Base-by-base conservation (phyloP, 2,113 vertebrate genomes). In the Clarias macrocephalus region DNA sequence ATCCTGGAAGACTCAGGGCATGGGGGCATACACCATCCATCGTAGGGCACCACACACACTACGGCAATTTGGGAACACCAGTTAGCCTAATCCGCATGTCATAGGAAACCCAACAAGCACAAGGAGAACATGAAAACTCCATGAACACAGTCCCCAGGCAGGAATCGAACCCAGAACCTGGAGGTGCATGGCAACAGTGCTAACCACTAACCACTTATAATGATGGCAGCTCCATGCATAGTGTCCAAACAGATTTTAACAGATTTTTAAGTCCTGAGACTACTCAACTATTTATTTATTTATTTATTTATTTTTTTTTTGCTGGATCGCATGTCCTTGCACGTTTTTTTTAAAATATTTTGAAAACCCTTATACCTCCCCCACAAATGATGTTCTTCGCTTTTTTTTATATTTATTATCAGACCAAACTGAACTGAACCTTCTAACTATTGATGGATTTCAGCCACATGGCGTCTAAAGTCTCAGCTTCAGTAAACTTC, bases 381-480 rank as follows among this genome's bases (percentile, higher is more conserved):
- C 37, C 28, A 13, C 8, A 79, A 79, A 56, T 30, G 1, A 79
- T 30, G 25, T 68, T 54, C 89, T 91, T 87, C 88, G 7, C 3
- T n/a, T n/a, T n/a, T n/a, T n/a, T n/a, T n/a, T 83, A 87, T 48
- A 83, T 84, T 76, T 88, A 90, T 88, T 85, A 85, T 56, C 82
- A 11, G 66, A 73, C 89, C 52, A 85, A 70, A 65, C 30, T 42
- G 60, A 8, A 65, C 30, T 48, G 8, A 23, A 11, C n/a, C 52
- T 85, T 1, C 37, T 11, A 8, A 79, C 12, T n/a, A 68, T 8
- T 37, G 42, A 56, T 23, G 33, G 5, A 33, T 28, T 87, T 25
- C 8, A 60, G 59, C 89, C 80, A 62, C 72, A 85, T 57, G 89
- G 88, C 0, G 76, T 92, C 88, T 89, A 80, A 48, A 84, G 65